Percentiles rank a stretch among this genome's conserved stretches.
phyloP scores from a whole-genome alignment of 2,113 vertebrate species.

The Danionella cerebrum region DNA sequence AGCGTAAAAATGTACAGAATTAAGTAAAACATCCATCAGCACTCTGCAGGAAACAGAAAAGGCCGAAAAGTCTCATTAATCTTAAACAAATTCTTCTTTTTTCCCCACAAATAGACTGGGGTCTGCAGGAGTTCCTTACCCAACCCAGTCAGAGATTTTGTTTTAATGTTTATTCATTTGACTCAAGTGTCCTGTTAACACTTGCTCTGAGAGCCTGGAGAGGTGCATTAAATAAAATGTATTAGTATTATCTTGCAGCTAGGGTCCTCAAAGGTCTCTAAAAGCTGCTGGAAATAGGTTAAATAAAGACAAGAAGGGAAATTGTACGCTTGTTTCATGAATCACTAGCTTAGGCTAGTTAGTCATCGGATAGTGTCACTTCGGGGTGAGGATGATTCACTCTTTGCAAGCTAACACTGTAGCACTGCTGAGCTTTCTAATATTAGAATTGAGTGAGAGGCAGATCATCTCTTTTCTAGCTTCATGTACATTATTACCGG shows the following conservation, averaged over 20 bases:
- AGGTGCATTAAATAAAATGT: too few relatives aligned
- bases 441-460: neutral
- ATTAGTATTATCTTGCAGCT: too few relatives aligned
- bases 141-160: too few relatives aligned
- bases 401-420: conserved; percentile 19
- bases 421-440: neutral
- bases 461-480: neutral
- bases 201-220: too few relatives aligned
- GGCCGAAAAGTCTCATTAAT: too few relatives aligned
- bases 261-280: neutral
- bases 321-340: conserved; percentile 27
- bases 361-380: conserved; percentile 40
- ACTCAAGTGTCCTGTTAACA: too few relatives aligned
- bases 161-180: too few relatives aligned
- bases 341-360: conserved; percentile 33
- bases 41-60: neutral
- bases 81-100: too few relatives aligned
- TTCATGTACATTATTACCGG: too few relatives aligned
- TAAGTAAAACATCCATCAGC: neutral
- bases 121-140: too few relatives aligned
- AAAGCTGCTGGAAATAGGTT: neutral
- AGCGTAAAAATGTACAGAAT: neutral
- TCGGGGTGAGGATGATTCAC: conserved; percentile 38
- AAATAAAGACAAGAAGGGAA: conserved; percentile 10
- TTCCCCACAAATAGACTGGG: too few relatives aligned